Percentiles rank a stretch among this genome's conserved stretches.
These are phyloP conservation scores for Telenomus remus DNA, from an alignment of 1,140 invertebrate species.

Conservation along the genomic window DNA sequence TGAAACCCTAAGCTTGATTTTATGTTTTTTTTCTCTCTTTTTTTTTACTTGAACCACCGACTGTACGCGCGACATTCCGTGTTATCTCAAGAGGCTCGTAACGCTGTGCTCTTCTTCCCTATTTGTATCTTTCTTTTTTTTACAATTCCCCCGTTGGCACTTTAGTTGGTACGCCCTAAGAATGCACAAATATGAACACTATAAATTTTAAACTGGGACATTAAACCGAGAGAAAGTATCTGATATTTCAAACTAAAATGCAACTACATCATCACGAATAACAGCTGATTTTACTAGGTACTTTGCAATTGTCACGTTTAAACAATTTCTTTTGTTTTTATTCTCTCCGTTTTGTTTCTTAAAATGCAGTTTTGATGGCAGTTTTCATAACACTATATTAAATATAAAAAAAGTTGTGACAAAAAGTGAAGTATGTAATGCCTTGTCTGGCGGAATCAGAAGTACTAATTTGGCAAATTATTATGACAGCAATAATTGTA, in stretches of 20 bases:
- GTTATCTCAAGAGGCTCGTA: conserved; percentile 53
- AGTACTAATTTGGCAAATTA: no score
- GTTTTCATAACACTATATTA: no score
- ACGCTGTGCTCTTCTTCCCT: conserved; percentile 44
- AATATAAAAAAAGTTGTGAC: no score
- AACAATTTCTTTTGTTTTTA: no score
- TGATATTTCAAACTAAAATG: conserved; percentile 16
- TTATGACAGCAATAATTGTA: no score
- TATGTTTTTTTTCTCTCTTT: conserved; percentile 16
- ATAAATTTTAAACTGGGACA: conserved; percentile 21
- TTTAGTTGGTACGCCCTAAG: conserved; percentile 39
- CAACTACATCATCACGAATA: not conserved
- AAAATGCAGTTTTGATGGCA: no score
- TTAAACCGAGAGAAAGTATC: conserved; percentile 13
- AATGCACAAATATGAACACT: conserved; percentile 47
- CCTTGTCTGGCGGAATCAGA: no score
- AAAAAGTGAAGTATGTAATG: no score
- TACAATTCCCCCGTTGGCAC: conserved; percentile 50
- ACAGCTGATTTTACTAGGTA: conserved; percentile 1
- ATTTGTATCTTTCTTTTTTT: conserved; percentile 45
- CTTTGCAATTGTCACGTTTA: no score
- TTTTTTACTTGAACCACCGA: conserved; percentile 40
- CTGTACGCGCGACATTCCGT: conserved; percentile 28
- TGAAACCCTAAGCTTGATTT: no score
- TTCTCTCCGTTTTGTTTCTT: no score